Percentiles rank a stretch among this genome's conserved stretches.
These are phyloP conservation scores for Trichopria drosophilae DNA, from an alignment of 2,888 invertebrate genomes.

Conservation along the genomic window DNA sequence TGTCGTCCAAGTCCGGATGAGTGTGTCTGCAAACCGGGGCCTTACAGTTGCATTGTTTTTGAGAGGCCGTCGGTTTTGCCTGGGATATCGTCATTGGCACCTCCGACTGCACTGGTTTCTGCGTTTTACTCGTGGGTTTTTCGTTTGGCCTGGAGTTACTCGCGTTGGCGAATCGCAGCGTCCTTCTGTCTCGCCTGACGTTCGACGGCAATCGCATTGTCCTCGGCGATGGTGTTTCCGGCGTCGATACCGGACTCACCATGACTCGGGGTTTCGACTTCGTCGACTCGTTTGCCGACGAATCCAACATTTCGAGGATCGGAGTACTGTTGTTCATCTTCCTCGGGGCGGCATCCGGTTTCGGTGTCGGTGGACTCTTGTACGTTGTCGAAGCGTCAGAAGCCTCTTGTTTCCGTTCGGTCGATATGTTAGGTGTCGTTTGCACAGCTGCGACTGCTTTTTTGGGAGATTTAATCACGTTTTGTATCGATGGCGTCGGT, in stretches of 20 bases:
- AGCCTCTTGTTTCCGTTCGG: constrained; percentile 43
- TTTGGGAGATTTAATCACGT: constrained; percentile 5
- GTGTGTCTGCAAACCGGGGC: constrained; percentile 46
- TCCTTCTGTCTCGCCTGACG: constrained; percentile 22
- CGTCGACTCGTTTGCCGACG: constrained; percentile 41
- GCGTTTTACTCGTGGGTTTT: neutral
- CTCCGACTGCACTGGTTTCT: neutral
- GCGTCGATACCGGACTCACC: constrained; percentile 55
- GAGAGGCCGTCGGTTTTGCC: neutral
- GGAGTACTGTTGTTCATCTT: constrained; percentile 42
- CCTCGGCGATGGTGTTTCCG: constrained; percentile 54
- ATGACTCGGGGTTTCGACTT: constrained; percentile 33
- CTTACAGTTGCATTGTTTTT: constrained; percentile 41
- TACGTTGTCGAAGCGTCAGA: constrained; percentile 55
- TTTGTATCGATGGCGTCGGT: constrained; percentile 21
- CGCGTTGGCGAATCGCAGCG: neutral
- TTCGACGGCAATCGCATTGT: constrained; percentile 53
- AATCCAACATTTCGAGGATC: constrained; percentile 51
- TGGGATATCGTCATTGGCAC: neutral
- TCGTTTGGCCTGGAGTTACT: neutral
- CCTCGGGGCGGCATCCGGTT: constrained; percentile 34
- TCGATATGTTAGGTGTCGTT: constrained; percentile 2
- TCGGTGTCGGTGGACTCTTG: constrained; percentile 48
- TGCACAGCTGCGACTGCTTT: constrained; percentile 2
- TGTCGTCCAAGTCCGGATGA: constrained; percentile 40